Percentiles rank a stretch among this genome's conserved stretches.
These are phyloP conservation scores for Drepana arcuata DNA, from an alignment of 1,140 invertebrate species.

Conservation along the genomic window DNA sequence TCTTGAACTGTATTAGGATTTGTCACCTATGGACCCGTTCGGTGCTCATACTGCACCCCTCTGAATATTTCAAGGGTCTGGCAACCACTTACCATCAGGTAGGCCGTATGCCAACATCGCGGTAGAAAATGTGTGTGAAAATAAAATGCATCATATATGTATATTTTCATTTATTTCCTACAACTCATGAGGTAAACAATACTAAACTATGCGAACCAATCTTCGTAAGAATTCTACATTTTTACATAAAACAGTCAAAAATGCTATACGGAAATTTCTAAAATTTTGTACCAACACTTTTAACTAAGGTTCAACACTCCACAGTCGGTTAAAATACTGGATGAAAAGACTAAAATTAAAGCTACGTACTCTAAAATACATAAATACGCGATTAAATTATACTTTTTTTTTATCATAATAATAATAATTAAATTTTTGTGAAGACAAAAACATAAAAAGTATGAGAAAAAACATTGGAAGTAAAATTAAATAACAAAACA, in stretches of 20 bases:
- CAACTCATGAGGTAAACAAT: slow-evolving; percentile 70
- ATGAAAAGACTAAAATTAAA: slow-evolving; percentile 54
- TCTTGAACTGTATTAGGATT: neutral
- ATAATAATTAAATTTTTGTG: slow-evolving; percentile 17
- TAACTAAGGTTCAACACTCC: slow-evolving; percentile 34
- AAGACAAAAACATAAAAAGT: slow-evolving; percentile 37
- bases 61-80: slow-evolving; percentile 1
- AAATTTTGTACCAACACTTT: slow-evolving; percentile 19
- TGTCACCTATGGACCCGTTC: neutral
- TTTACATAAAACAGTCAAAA: slow-evolving; percentile 14
- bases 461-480: slow-evolving; percentile 42
- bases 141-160: slow-evolving; percentile 30
- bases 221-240: too few relatives aligned
- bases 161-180: slow-evolving; percentile 68
- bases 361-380: slow-evolving; percentile 56
- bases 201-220: slow-evolving; percentile 61
- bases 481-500: slow-evolving; percentile 65
- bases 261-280: slow-evolving; percentile 23
- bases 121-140: slow-evolving; percentile 7
- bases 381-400: slow-evolving; percentile 60
- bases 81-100: too few relatives aligned
- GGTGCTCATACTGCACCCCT: neutral
- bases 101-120: too few relatives aligned
- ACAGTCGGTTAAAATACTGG: slow-evolving; percentile 37
- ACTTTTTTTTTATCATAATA: too few relatives aligned